Evolutionary conservation across 2,113 vertebrate genomes (phyloP), one percentile per base, ranked within the genome.

Genomic region (Thermophis baileyi): DNA sequence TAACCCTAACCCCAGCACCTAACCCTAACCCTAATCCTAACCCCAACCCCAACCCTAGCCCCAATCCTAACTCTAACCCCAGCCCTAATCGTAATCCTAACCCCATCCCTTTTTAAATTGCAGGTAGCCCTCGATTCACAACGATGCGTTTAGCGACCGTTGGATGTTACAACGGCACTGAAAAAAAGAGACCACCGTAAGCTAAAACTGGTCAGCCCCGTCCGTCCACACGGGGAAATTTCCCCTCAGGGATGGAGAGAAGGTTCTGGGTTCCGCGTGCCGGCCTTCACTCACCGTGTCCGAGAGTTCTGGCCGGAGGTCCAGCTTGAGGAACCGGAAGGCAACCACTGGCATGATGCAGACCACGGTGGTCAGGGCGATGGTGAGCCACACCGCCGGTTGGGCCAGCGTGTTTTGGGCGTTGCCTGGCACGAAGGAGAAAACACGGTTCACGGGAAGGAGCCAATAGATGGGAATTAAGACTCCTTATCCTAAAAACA

Each of bases 241-340:
- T 40, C 2, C 20, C 24, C 6, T 0, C 5, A 16, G 44, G 20
- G 14, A 40, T 16, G 8, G 10, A 5, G 1, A 8, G 27, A 24
- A 6, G 12, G 20, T 30, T 11, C 27, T 27, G 2, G 27, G 12
- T n/a, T 20, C 49, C 49, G 0, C 6, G n/a, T 0, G 11, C 7
- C 18, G 2, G 7, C 24, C 11, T 11, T 47, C 16, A 12, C 98
- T 98, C 95, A 99, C 99, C 96, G 98, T 99, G 96, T 99, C 99
- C 0, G 99, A 98, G 63, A 99, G 98, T 85, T 98, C 98, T 0
- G 99, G 99, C 91, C 98, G 99, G 93, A 99, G 98, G 95, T 98
- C 98, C 96, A 99, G 97, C 96, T 98, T 99, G 94, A 99, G 99
- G 97, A 99, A 99, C 50, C 99, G 98, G 91, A 99, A 99, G 91